These are phyloP conservation scores for Pantelozetes paolii DNA, from an alignment of 2,888 invertebrate species.

Conservation along the genomic window DNA sequence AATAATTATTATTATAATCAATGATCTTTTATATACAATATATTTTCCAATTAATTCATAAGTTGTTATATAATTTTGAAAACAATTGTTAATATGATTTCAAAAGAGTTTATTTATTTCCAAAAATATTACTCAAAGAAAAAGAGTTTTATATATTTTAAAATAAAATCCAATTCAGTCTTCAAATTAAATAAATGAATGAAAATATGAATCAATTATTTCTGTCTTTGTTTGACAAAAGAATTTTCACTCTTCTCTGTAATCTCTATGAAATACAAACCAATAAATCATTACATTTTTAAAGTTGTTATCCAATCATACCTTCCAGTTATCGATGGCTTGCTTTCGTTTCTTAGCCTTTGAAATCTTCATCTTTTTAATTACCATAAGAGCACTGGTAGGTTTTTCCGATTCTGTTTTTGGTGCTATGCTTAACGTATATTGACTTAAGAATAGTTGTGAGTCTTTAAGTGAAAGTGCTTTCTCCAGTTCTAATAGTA, in stretches of 20 bases:
- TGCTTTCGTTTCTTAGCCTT: slow-evolving; percentile 92
- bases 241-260: slow-evolving; percentile 16
- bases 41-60: too few species aligned
- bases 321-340: slow-evolving; percentile 96
- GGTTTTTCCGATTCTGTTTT: slow-evolving; percentile 61
- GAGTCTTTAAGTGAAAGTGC: slow-evolving; percentile 86
- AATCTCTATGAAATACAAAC: not conserved
- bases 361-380: slow-evolving; percentile 94
- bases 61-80: too few species aligned
- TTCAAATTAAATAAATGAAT: too few species aligned
- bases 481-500: slow-evolving; percentile 90
- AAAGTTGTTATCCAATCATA: slow-evolving; percentile 52
- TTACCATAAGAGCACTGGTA: slow-evolving; percentile 85
- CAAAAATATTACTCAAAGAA: too few species aligned
- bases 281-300: not conserved
- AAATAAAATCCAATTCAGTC: too few species aligned
- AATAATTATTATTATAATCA: too few species aligned
- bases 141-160: too few species aligned
- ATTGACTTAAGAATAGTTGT: slow-evolving; percentile 84
- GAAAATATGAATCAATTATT: too few species aligned
- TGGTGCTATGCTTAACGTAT: slow-evolving; percentile 62
- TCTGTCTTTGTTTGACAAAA: not conserved
- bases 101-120: too few species aligned
- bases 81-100: too few species aligned
- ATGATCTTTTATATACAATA: too few species aligned